Conservation (phyloP, 2,797 vertebrate species). For the Sebastes cheni region DNA sequence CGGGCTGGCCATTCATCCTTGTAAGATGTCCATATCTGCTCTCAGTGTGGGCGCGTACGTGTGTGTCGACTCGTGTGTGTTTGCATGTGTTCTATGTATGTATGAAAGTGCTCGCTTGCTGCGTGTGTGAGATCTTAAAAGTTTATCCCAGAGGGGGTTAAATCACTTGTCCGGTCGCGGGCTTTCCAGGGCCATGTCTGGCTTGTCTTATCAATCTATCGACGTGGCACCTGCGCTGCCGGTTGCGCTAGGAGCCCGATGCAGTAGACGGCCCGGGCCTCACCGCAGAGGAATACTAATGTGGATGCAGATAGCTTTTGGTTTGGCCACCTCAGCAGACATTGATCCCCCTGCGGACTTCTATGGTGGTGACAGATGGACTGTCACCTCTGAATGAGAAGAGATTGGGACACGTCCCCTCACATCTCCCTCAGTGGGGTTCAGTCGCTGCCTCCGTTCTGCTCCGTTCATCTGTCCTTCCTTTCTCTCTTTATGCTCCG, state of each 20-base stretch:
- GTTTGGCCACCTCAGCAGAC: slow-evolving; percentile 85
- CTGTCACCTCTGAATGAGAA: slow-evolving; percentile 78
- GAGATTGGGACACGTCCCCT: slow-evolving; percentile 68
- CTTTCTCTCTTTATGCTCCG: slow-evolving; percentile 1
- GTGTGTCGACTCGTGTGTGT: background rate
- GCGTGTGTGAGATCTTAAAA: slow-evolving; percentile 39
- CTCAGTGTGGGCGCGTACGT: slow-evolving; percentile 26
- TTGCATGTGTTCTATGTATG: slow-evolving; percentile 23
- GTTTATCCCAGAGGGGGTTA: slow-evolving; percentile 66
- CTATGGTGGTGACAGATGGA: slow-evolving; percentile 75
- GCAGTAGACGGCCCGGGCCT: slow-evolving; percentile 53
- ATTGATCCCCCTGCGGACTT: slow-evolving; percentile 83
- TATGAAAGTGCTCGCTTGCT: slow-evolving; percentile 5
- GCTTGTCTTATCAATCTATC: slow-evolving; percentile 87
- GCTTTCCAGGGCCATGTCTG: slow-evolving; percentile 72
- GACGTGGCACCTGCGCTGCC: slow-evolving; percentile 72
- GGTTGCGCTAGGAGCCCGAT: slow-evolving; percentile 38
- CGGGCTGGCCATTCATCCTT: slow-evolving; percentile 70
- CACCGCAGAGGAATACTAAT: slow-evolving; percentile 82
- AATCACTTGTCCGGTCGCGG: slow-evolving; percentile 69
- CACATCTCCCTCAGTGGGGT: slow-evolving; percentile 53
- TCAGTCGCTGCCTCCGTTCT: slow-evolving; percentile 12
- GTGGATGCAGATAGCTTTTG: slow-evolving; percentile 79
- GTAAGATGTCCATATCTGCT: slow-evolving; percentile 71
- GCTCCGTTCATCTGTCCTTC: slow-evolving; percentile 7